A percentile compares a stretch with the other conserved stretches of the same genome.
Conservation (phyloP, 2,797 vertebrate genomes). For the Meda fulgida region DNA sequence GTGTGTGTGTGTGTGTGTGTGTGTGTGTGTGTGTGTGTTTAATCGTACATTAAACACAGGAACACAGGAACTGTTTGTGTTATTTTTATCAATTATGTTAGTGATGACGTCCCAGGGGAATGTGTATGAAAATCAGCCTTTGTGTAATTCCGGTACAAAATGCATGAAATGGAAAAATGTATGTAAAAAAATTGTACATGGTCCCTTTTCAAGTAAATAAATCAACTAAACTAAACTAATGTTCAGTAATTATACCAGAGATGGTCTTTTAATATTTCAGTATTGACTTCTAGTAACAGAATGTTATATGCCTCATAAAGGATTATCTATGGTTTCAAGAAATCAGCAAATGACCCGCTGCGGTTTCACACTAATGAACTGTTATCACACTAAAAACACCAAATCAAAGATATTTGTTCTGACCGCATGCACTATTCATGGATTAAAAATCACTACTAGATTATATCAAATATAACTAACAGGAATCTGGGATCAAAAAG, state of each 20-base stretch:
- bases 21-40: background rate
- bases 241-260: background rate
- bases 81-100: background rate
- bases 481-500: background rate
- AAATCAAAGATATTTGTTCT: constrained; percentile 3
- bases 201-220: background rate
- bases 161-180: background rate
- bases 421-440: background rate
- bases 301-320: background rate
- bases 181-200: background rate
- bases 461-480: background rate
- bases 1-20: too few relatives aligned
- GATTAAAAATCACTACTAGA: background rate
- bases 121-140: background rate
- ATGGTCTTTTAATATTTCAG: too few relatives aligned
- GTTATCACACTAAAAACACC: constrained; percentile 18
- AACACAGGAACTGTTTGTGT: background rate
- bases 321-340: background rate
- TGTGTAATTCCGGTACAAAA: background rate
- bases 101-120: too few relatives aligned
- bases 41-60: background rate
- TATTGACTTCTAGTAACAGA: background rate
- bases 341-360: background rate
- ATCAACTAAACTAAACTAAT: too few relatives aligned
- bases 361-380: background rate